Base-by-base conservation (phyloP, 2,797 vertebrate genomes). In the Myoxocephalus aenaeus region DNA sequence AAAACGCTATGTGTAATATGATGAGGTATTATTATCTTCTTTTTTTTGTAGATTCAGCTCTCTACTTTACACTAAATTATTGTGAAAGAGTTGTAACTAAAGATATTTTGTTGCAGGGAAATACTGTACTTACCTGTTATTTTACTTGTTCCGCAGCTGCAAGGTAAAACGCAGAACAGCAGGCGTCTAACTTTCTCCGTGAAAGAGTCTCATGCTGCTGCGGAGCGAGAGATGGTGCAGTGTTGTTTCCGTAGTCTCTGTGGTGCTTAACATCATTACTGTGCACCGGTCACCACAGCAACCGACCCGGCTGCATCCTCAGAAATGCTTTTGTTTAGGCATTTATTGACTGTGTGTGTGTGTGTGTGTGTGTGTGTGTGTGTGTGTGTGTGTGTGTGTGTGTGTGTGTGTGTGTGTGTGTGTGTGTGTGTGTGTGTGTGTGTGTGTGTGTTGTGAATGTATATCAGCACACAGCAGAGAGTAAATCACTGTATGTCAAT, bases 241-340 rank as follows among this genome's bases (percentile, higher is more conserved):
- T 84, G 87, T 86, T 87, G 85, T 76, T 67, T 67, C 82, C 89
- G 68, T 72, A 74, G 84, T 88, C 86, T 88, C 89, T 82, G 79
- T 67, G 79, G 84, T 84, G 84, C 83, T 89, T 91, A 93, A 93
- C 89, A 87, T 90, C 88, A 79, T 92, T 91, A 90, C 83, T 83
- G 82, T 71, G 82, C 87, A 81, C 70, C 67, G 72, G 86, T 94
- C 90, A 84, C 92, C 92, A 94, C 90, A 87, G 93, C 93, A 94
- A 94, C 91, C 57, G 29, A 65, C 84, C 80, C 32, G 68, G 69
- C 77, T 73, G 71, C 89, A 92, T 90, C 86, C 89, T 89, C 81
- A 77, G 72, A 80, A 81, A 70, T 54, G 82, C 76, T 85, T 85
- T 86, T 89, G 81, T 86, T 92, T 82, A 70, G 77, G 66, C 77